Evolutionary conservation across 2,797 vertebrate species (phyloP).

Genomic region (Hemitrygon akajei): DNA sequence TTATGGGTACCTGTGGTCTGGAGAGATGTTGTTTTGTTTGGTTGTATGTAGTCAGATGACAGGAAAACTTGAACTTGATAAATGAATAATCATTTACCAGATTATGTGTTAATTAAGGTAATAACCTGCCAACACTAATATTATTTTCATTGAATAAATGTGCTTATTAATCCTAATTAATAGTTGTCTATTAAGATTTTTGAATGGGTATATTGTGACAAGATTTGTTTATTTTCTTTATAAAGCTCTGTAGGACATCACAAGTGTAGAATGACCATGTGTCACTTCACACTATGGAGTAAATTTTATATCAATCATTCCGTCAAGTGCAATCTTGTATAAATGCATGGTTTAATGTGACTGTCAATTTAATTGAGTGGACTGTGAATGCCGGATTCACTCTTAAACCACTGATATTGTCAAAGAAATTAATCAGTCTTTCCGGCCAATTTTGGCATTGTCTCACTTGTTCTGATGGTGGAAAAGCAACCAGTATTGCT

Average conservation of each 20-base stretch:
- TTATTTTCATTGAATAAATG: not conserved
- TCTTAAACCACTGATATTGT: not conserved
- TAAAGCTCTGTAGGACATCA: not conserved
- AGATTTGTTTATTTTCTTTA: not conserved
- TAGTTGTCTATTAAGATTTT: not conserved
- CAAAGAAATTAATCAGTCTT: not conserved
- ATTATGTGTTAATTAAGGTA: not conserved
- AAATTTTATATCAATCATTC: not conserved
- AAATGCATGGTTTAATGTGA: not conserved
- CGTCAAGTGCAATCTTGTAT: not conserved
- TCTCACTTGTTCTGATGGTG: not conserved
- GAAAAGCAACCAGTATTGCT: not conserved
- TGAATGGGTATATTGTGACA: not conserved
- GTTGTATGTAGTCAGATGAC: too few species aligned
- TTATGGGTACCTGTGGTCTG: too few species aligned
- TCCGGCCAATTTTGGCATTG: not conserved
- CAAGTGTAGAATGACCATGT: not conserved
- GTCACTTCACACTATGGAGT: not conserved
- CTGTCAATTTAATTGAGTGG: not conserved
- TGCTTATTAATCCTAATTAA: not conserved
- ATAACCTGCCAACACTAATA: not conserved
- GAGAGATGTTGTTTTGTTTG: too few species aligned
- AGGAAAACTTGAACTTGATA: too few species aligned
- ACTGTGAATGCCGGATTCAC: not conserved
- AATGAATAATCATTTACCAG: not conserved